Evolutionary conservation across 30 jellyfish, hydroid and myxozoan genomes (phyloP).

Genomic region (Haliclystus octoradiatus): DNA sequence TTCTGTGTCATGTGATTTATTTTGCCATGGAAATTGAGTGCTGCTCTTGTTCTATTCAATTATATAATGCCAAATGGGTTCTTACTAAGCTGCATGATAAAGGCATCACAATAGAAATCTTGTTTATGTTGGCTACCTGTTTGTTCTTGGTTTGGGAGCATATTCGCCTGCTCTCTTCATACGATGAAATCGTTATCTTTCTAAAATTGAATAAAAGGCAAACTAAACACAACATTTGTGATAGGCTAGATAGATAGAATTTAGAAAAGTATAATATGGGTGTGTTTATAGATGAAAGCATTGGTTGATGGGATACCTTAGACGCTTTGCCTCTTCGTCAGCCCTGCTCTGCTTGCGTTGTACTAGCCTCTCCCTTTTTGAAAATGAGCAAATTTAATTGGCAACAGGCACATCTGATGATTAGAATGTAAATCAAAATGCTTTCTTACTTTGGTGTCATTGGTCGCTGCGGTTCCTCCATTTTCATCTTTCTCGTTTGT

Average conservation of each 20-base stretch:
- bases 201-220: too few species aligned
- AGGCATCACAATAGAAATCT: not conserved
- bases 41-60: too few species aligned
- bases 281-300: not conserved
- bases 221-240: too few species aligned
- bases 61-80: too few species aligned
- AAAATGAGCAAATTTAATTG: not conserved
- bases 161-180: slow-evolving; percentile 49
- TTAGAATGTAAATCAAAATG: not conserved
- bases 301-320: slow-evolving; percentile 18
- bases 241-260: too few species aligned
- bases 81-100: too few species aligned
- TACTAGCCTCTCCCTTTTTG: slow-evolving; percentile 34
- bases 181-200: slow-evolving; percentile 38
- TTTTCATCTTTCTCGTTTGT: slow-evolving; percentile 7
- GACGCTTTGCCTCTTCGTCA: slow-evolving; percentile 69
- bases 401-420: not conserved
- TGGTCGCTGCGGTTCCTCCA: slow-evolving; percentile 24
- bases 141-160: slow-evolving; percentile 42
- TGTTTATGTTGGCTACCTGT: slow-evolving; percentile 21
- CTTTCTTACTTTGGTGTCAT: slow-evolving; percentile 58
- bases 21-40: too few species aligned
- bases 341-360: slow-evolving; percentile 63
- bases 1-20: too few species aligned
- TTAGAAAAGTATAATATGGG: too few species aligned